Evolutionary conservation across 2,113 vertebrate species (phyloP), one percentile per base, ranked within the genome.

Genomic region (Eulemur rufifrons): DNA sequence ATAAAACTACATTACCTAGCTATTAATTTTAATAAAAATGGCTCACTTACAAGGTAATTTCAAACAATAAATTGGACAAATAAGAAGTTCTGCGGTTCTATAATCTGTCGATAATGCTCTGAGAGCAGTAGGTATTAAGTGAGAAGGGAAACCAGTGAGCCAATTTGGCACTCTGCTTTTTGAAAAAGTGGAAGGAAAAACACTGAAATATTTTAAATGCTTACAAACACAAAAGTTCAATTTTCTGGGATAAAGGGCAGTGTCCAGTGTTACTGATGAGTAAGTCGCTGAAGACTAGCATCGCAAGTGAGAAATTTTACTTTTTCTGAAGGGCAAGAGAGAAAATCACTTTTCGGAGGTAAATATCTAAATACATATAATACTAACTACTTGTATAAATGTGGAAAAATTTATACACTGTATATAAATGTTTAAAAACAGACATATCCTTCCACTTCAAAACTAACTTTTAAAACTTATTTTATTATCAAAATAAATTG

Each of bases 21-120:
- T 88, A 89, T 47, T 85, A 85, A 61, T 32, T 87, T 91, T 91
- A 56, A 92, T 23, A 59, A 85, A 84, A 88, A 76, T 45, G 42
- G 34, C 45, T 89, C 23, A 39, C 6, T 86, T 54, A 74, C 32
- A 52, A 27, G 27, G 37, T 86, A 61, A 56, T 86, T 89, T 89
- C 47, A 82, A 81, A 47, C 11, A 21, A 68, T 27, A 81, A 64
- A 92, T 13, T n/a, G 27, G 63, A 69, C 32, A 77, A 37, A 47
- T 91, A 54, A 83, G 59, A 89, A 91, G 23, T 54, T 54, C 34
- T 84, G 18, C 32, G 69, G 54, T 32, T 69, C 37, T 27, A 18
- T 25, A 63, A 34, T 11, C 34, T 59, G n/a, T 39, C 8, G 5
- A 50, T 34, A 25, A 50, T 25, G 17, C 37, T 45, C 84, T 47